Base-by-base conservation (phyloP, 2,888 invertebrate genomes). In the Aphelenchoides bicaudatus region DNA sequence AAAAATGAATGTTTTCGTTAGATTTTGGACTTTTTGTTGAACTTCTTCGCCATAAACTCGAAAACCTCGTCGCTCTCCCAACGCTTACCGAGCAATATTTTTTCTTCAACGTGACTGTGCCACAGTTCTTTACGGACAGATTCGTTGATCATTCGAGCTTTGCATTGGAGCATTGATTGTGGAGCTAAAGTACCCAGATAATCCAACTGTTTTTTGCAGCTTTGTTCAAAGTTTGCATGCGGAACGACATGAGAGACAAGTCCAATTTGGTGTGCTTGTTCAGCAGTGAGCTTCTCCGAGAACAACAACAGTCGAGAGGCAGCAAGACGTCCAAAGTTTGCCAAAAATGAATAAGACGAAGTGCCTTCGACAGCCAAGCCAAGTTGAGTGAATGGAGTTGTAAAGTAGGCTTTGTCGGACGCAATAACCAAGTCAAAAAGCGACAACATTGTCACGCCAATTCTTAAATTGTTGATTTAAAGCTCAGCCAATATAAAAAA, bases 371-470 rank as follows among this genome's bases (percentile, higher is more conserved):
- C 87, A 31, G 87, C 86, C 67, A 92, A 83, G 1, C 91, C 92
- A 57, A 93, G 80, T 67, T 84, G 84, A 21, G 87, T 85, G 80
- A 96, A 96, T 6, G 94, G 94, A 13, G 91, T 88, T 58, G 86
- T 83, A 80, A 51, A 34, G 28, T 51, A 51, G 19, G 52, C 52
- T 39, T 83, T 86, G 69, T 91, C 88, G 13, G 87, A 85, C 53
- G 90, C 88, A 83, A 90, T 90, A 5, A 91, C 87, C 58, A 89
- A 83, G 83, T 96, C 94, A 82, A 87, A 91, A 1, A 94, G 83
- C 0, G 87, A 87, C 51, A 90, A 82, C 10, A 88, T 86, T 0
- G 94, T 94, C 2, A 87, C 87, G 37, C 87, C 87, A 68, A 96
- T 87, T 25, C 96, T 96, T 68, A 94, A 86, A 19, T 19, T 25